A percentile compares a stretch with the other conserved stretches of the same genome.
Evolutionary conservation across 2,113 vertebrate species (phyloP).

Genomic region (Ailuropoda melanoleuca): DNA sequence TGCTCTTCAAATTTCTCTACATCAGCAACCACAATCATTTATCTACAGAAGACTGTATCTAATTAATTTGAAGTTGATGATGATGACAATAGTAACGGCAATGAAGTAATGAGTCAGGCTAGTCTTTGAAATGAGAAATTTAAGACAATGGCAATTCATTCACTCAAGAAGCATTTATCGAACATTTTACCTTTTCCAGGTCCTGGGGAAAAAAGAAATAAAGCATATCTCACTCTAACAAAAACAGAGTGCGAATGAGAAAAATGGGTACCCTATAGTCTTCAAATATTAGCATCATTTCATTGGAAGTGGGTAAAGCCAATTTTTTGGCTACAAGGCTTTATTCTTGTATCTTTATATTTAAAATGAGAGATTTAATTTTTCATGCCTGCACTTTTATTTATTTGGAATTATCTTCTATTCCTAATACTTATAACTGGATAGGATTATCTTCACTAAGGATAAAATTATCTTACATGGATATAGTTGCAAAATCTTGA

Average conservation of each 20-base stretch:
- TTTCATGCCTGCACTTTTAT: background rate
- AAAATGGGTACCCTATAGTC: background rate
- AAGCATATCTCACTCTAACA: background rate
- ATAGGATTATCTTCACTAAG: background rate
- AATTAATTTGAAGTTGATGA: slow-evolving; percentile 57
- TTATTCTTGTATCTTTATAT: background rate
- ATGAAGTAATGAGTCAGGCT: background rate
- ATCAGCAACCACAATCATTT: slow-evolving; percentile 22
- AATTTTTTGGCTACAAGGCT: background rate
- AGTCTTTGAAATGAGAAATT: slow-evolving; percentile 29
- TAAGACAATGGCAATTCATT: slow-evolving; percentile 19
- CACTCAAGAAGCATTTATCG: background rate
- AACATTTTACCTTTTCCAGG: background rate
- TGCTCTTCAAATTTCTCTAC: background rate
- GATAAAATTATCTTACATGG: background rate
- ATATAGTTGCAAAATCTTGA: background rate
- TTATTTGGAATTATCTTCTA: background rate
- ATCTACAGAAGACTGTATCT: background rate
- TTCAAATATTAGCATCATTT: slow-evolving; percentile 4
- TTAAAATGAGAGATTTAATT: slow-evolving; percentile 40
- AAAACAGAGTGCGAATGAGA: background rate
- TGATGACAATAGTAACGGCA: background rate
- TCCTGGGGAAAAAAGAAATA: background rate
- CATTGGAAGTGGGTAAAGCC: background rate
- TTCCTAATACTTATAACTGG: background rate